A percentile compares a stretch with the other conserved stretches of the same genome.
Evolutionary conservation across 2,888 invertebrate genomes (phyloP).

Genomic region (Tenthredo livida): DNA sequence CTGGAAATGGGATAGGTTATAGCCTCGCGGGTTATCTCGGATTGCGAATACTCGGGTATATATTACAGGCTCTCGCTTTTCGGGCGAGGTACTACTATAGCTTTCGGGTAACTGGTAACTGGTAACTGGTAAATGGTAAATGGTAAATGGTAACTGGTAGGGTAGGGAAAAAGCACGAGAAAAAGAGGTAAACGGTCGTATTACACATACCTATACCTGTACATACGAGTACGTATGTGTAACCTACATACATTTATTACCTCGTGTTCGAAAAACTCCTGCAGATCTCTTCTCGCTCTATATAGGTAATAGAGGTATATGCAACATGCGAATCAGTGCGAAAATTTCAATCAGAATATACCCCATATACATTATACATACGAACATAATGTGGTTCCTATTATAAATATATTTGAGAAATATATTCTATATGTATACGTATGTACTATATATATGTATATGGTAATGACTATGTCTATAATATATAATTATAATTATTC

Average conservation of each 20-base stretch:
- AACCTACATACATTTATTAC: neutral
- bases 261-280: too few species aligned
- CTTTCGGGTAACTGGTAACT: neutral
- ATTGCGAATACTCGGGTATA: constrained; percentile 47
- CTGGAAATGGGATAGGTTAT: constrained; percentile 46
- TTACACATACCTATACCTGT: too few species aligned
- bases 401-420: too few species aligned
- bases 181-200: neutral
- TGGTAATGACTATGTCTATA: too few species aligned
- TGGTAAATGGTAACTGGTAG: neutral
- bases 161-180: neutral
- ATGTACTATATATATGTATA: too few species aligned
- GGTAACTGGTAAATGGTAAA: neutral
- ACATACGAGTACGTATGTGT: too few species aligned
- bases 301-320: too few species aligned
- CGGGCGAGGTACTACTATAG: neutral
- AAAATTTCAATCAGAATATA: constrained; percentile 16
- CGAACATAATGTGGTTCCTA: too few species aligned
- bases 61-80: constrained; percentile 39
- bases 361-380: neutral
- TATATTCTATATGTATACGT: neutral
- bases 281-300: neutral
- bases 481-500: neutral
- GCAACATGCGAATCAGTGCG: neutral
- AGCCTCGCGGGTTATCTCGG: constrained; percentile 45